These are phyloP conservation scores for Tenthredo scrophulariae DNA, from an alignment of 2,888 invertebrate species.

Conservation along the genomic window DNA sequence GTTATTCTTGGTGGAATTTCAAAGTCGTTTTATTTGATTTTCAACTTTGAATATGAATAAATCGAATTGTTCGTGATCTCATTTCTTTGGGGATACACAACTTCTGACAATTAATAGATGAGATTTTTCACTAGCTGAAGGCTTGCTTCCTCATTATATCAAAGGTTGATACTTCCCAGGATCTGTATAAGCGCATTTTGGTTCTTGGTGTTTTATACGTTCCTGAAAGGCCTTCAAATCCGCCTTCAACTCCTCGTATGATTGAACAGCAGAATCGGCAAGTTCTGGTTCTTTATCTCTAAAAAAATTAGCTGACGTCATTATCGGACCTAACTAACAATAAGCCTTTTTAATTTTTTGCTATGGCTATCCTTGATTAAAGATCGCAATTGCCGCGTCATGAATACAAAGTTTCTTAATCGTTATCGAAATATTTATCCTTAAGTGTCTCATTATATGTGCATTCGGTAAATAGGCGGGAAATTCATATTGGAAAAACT, in stretches of 20 bases:
- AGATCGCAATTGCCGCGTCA: neutral
- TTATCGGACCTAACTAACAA: neutral
- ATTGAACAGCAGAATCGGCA: conserved; percentile 59
- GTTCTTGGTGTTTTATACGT: conserved; percentile 54
- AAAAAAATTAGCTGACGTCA: neutral
- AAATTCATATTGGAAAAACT: neutral
- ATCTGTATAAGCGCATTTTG: conserved; percentile 43
- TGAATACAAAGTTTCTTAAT: neutral
- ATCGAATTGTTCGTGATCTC: neutral
- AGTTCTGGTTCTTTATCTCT: conserved; percentile 56
- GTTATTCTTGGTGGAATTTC: neutral
- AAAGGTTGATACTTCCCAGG: conserved; percentile 47
- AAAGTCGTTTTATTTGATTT: neutral
- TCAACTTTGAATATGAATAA: neutral
- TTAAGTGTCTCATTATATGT: too few species aligned
- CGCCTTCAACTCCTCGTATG: conserved; percentile 62
- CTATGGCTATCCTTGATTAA: neutral
- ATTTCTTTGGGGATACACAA: neutral
- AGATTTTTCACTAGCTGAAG: neutral
- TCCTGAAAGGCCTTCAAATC: conserved; percentile 65
- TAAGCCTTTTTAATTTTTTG: neutral
- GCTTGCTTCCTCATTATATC: neutral
- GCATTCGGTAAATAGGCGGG: neutral
- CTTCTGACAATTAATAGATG: neutral
- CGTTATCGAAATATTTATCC: neutral